These are phyloP conservation scores for Myotis findleyi DNA, from an alignment of 2,797 vertebrate genomes.

Conservation along the genomic window DNA sequence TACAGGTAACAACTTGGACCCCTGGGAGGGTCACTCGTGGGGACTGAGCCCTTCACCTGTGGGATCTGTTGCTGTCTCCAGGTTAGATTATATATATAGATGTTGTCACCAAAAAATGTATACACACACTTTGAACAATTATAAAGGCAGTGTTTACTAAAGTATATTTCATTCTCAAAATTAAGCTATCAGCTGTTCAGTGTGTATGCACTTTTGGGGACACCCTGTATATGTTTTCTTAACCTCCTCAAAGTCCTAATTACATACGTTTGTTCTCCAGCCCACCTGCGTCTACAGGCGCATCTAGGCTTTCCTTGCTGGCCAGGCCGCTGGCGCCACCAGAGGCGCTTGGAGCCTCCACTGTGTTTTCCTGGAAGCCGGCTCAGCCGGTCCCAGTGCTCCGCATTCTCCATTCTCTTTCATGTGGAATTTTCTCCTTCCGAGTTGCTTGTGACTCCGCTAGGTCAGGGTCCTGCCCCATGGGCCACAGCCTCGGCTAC, in stretches of 20 bases:
- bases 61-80: background rate
- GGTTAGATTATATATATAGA: background rate
- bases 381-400: background rate
- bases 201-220: too few species aligned
- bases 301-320: background rate
- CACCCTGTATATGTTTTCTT: background rate
- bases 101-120: too few species aligned
- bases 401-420: background rate
- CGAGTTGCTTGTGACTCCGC: background rate
- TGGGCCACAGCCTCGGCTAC: background rate
- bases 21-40: background rate
- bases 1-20: background rate
- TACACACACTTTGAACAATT: too few species aligned
- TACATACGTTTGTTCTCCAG: background rate
- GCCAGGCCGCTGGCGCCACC: background rate
- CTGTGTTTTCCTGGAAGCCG: background rate
- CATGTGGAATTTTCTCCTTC: background rate
- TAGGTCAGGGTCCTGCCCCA: background rate
- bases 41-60: background rate
- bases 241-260: background rate
- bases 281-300: background rate
- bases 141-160: too few species aligned
- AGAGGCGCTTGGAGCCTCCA: accelerated
- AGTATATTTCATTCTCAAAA: too few species aligned
- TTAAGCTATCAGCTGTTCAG: too few species aligned